These are phyloP conservation scores for Chloroceryle aenea DNA, from an alignment of 2,113 vertebrate genomes.

Conservation along the genomic window DNA sequence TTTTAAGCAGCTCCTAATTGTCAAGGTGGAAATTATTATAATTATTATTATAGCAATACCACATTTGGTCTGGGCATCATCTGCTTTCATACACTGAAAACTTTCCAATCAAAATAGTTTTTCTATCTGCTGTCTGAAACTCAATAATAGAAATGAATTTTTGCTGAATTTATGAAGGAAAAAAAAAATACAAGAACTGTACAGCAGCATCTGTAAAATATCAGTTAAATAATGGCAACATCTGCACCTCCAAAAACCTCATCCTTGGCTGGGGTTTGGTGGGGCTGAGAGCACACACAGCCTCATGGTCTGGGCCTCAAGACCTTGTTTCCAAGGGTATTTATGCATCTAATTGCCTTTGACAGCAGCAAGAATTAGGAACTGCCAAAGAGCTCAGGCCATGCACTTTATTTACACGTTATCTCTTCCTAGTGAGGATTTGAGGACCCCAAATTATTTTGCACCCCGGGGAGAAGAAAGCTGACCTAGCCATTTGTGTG, in stretches of 20 bases:
- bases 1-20: slow-evolving; percentile 13
- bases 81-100: slow-evolving; percentile 6
- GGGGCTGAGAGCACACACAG: not conserved
- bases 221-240: not conserved
- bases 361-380: not conserved
- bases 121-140: not conserved
- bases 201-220: not conserved
- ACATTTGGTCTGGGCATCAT: not conserved
- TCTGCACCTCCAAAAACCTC: not conserved
- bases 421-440: not conserved
- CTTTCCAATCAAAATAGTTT: slow-evolving; percentile 17
- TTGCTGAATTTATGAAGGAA: not conserved
- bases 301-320: not conserved
- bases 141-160: not conserved
- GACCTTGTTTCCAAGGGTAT: not conserved
- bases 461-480: not conserved
- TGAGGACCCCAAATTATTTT: not conserved
- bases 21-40: slow-evolving; percentile 9
- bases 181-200: not conserved
- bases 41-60: not conserved
- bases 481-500: accelerated
- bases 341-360: not conserved
- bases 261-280: not conserved
- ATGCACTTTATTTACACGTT: not conserved
- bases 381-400: not conserved